Percentiles rank a stretch among this genome's conserved stretches.
phyloP scores from a whole-genome alignment of 2,888 invertebrate species.

The Ophion ellenae region DNA sequence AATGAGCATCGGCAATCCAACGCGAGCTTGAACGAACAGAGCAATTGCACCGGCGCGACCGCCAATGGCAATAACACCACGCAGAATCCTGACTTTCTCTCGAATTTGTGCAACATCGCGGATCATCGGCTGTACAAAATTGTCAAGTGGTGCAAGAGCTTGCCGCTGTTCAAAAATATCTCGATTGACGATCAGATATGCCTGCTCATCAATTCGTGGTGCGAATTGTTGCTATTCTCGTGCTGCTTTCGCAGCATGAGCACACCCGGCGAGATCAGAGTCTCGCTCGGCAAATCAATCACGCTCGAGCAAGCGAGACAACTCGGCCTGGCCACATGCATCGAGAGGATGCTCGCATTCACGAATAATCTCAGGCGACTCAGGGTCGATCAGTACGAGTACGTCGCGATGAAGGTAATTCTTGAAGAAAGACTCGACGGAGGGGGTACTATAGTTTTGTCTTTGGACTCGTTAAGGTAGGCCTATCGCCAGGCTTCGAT shows the following conservation, averaged over 20 bases:
- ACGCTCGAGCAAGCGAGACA: slow-evolving; percentile 88
- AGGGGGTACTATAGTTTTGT: too few relatives aligned
- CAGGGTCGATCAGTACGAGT: slow-evolving; percentile 97
- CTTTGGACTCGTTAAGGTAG: too few relatives aligned
- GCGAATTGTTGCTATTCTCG: slow-evolving; percentile 95
- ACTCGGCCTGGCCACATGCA: slow-evolving; percentile 93
- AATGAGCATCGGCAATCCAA: slow-evolving; percentile 71
- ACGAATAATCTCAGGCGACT: slow-evolving; percentile 95
- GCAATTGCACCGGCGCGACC: slow-evolving; percentile 66
- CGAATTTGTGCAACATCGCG: slow-evolving; percentile 96
- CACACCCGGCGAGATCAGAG: slow-evolving; percentile 94
- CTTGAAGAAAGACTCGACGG: background rate
- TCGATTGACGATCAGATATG: slow-evolving; percentile 99
- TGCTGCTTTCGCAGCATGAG: slow-evolving; percentile 97
- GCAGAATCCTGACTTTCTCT: slow-evolving; percentile 91
- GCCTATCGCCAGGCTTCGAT: too few relatives aligned
- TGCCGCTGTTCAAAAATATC: slow-evolving; percentile 98
- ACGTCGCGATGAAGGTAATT: slow-evolving; percentile 96
- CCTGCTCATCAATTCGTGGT: slow-evolving; percentile 98
- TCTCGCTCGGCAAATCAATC: slow-evolving; percentile 88
- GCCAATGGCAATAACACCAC: slow-evolving; percentile 77
- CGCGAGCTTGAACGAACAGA: slow-evolving; percentile 56
- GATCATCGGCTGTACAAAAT: slow-evolving; percentile 98
- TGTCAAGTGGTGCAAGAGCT: slow-evolving; percentile 98
- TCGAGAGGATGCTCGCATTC: slow-evolving; percentile 97